Evolutionary conservation across 2,113 vertebrate genomes (phyloP).

Genomic region (Pithys albifrons): DNA sequence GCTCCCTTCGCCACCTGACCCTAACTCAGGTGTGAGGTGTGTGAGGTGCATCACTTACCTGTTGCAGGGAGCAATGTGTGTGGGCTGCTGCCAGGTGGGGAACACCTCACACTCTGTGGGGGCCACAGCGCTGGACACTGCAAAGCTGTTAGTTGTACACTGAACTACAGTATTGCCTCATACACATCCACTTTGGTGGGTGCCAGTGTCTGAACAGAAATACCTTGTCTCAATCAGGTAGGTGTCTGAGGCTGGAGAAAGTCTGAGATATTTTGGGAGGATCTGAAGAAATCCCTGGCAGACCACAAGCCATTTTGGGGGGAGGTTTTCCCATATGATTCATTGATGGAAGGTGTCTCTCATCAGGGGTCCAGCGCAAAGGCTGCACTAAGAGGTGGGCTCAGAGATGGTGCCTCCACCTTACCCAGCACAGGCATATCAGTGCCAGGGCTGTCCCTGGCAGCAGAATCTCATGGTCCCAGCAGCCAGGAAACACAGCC

Average conservation of each 20-base stretch:
- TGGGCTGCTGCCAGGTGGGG: neutral
- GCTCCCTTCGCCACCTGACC: neutral
- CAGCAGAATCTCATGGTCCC: accelerated
- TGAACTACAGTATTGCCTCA: neutral
- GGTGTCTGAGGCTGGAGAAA: neutral
- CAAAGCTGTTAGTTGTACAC: neutral
- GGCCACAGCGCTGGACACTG: neutral
- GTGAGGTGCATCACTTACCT: neutral
- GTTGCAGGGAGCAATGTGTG: neutral
- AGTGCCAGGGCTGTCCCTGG: neutral
- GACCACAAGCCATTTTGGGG: neutral
- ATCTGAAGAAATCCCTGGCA: neutral
- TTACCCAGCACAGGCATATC: neutral
- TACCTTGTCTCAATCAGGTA: neutral
- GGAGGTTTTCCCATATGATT: neutral
- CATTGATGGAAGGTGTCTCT: accelerated
- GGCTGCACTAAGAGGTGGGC: accelerated
- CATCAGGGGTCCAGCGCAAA: accelerated
- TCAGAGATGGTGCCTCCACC: neutral
- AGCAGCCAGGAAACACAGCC: neutral
- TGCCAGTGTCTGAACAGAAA: neutral
- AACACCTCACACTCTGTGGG: neutral
- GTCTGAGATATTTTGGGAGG: neutral
- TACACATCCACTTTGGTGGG: accelerated
- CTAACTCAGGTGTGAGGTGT: accelerated